These are phyloP conservation scores for Drosophila pseudoananassae DNA, from an alignment of 1,140 invertebrate genomes.

Conservation along the genomic window DNA sequence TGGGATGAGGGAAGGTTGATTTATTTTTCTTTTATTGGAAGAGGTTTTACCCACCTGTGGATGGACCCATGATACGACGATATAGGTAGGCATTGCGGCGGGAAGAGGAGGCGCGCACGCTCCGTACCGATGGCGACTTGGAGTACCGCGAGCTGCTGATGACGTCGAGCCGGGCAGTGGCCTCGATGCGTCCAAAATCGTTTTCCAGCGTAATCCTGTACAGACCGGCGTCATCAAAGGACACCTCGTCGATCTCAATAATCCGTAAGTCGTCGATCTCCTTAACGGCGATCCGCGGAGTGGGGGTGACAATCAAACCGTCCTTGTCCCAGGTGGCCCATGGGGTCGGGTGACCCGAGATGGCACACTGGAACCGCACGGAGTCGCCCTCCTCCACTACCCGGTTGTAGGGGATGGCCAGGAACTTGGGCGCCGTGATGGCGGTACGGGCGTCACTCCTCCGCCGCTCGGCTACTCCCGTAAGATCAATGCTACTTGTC, in stretches of 20 bases:
- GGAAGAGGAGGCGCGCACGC: slow-evolving; percentile 84
- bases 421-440: slow-evolving; percentile 90
- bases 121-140: slow-evolving; percentile 80
- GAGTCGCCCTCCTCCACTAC: slow-evolving; percentile 93
- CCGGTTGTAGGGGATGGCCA: slow-evolving; percentile 93
- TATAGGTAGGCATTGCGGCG: slow-evolving; percentile 80
- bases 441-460: slow-evolving; percentile 67
- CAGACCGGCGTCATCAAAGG: slow-evolving; percentile 90
- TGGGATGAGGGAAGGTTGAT: background rate
- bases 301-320: slow-evolving; percentile 87
- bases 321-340: slow-evolving; percentile 94
- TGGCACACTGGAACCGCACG: slow-evolving; percentile 91
- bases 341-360: slow-evolving; percentile 90
- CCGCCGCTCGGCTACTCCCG: slow-evolving; percentile 84
- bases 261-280: slow-evolving; percentile 91
- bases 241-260: slow-evolving; percentile 91
- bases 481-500: slow-evolving; percentile 72
- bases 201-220: slow-evolving; percentile 93
- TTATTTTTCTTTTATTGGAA: background rate
- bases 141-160: slow-evolving; percentile 86
- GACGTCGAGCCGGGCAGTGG: slow-evolving; percentile 91
- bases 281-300: slow-evolving; percentile 88
- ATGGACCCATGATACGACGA: slow-evolving; percentile 82
- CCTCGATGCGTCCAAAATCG: slow-evolving; percentile 91
- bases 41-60: slow-evolving; percentile 56